Evolutionary conservation across 2,888 invertebrate genomes (phyloP).

Genomic region (Serrognathus titanus): DNA sequence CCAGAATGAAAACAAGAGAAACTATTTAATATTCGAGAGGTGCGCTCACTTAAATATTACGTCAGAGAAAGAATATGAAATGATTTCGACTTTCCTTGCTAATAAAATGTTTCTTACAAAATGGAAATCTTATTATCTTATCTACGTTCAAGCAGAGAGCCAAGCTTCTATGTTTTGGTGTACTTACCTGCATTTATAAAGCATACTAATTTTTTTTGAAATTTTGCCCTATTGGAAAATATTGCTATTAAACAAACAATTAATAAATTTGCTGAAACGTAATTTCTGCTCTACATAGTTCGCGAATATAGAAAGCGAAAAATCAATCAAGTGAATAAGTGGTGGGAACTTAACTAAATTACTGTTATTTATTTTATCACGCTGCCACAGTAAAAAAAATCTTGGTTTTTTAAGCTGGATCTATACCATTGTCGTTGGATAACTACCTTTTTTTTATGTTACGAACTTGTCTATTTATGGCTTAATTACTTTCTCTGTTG

Average conservation of each 20-base stretch:
- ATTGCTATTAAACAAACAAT: not conserved
- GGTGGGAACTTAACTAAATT: constrained; percentile 1
- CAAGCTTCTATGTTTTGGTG: not conserved
- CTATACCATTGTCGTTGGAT: too few species aligned
- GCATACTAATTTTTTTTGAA: not conserved
- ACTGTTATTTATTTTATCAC: not conserved
- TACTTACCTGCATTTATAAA: not conserved
- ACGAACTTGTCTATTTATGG: too few species aligned
- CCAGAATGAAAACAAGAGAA: not conserved
- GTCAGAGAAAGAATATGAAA: too few species aligned
- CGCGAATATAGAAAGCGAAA: constrained; percentile 9
- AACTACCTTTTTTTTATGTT: too few species aligned
- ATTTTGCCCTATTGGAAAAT: not conserved
- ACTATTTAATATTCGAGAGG: constrained; percentile 17
- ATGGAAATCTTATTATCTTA: too few species aligned
- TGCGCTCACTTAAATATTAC: constrained; percentile 8
- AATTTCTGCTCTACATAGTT: constrained; percentile 13
- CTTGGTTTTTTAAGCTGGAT: too few species aligned
- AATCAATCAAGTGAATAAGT: constrained; percentile 13
- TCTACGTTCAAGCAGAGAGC: too few species aligned
- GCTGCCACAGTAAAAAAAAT: too few species aligned
- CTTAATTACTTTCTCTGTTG: too few species aligned
- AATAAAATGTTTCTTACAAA: too few species aligned
- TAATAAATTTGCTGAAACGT: not conserved
- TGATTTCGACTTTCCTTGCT: too few species aligned